Conservation (phyloP, 2,888 invertebrate genomes). For the Aporophyla lueneburgensis region DNA sequence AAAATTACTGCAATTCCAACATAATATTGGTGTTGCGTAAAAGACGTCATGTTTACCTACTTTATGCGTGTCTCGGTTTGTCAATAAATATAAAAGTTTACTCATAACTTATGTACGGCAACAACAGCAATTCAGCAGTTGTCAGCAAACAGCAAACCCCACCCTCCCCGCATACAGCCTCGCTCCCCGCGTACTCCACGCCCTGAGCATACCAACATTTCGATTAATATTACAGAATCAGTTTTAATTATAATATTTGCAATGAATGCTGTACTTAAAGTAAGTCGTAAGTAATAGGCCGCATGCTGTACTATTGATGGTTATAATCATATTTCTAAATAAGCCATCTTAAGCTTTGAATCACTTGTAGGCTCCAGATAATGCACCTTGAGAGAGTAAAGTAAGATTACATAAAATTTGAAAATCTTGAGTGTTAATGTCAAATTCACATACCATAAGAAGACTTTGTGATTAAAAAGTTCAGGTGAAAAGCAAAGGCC, state of each 20-base stretch:
- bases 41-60: constrained; percentile 70
- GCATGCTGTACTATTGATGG: constrained; percentile 44
- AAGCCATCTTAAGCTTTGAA: constrained; percentile 41
- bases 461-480: constrained; percentile 35
- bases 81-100: constrained; percentile 89
- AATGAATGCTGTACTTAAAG: constrained; percentile 66
- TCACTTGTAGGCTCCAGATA: constrained; percentile 23
- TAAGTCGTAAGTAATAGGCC: constrained; percentile 65
- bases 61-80: constrained; percentile 83
- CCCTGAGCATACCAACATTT: constrained; percentile 90
- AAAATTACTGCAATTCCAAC: constrained; percentile 37
- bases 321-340: constrained; percentile 28
- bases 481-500: constrained; percentile 56
- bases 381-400: neutral
- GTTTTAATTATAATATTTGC: constrained; percentile 56
- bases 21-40: constrained; percentile 48
- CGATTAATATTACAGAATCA: constrained; percentile 82
- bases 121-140: constrained; percentile 90
- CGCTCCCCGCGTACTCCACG: constrained; percentile 88
- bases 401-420: constrained; percentile 1
- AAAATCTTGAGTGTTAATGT: neutral
- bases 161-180: constrained; percentile 86
- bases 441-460: constrained; percentile 13
- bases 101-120: constrained; percentile 90
- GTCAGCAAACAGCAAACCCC: constrained; percentile 89